Evolutionary conservation across 2,888 invertebrate species (phyloP).

Genomic region (Keiferia lycopersicella): DNA sequence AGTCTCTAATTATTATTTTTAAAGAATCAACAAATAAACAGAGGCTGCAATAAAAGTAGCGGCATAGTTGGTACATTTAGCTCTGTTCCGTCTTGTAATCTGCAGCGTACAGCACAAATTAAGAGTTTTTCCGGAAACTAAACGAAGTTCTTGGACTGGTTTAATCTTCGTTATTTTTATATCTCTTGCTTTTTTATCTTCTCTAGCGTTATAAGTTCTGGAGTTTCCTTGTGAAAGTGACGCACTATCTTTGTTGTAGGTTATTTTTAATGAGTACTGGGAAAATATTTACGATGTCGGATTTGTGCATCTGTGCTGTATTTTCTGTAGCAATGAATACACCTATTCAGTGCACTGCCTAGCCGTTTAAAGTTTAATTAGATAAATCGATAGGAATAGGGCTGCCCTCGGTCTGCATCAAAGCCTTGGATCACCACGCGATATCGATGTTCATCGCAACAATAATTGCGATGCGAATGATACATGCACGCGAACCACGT

Average conservation of each 20-base stretch:
- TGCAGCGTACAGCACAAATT: constrained; percentile 15
- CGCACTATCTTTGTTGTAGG: background rate
- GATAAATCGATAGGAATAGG: constrained; percentile 37
- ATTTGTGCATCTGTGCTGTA: background rate
- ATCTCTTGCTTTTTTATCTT: constrained; percentile 14
- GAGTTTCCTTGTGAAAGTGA: constrained; percentile 1
- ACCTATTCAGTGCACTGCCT: background rate
- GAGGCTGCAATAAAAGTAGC: no score
- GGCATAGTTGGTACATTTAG: background rate
- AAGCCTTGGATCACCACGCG: constrained; percentile 63
- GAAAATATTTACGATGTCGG: constrained; percentile 5
- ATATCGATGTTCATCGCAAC: constrained; percentile 68
- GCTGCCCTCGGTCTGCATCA: constrained; percentile 43
- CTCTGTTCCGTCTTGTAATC: background rate
- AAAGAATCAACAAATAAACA: no score
- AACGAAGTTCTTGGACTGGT: constrained; percentile 20
- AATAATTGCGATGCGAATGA: constrained; percentile 74
- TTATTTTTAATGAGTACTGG: background rate
- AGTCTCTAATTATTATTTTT: no score
- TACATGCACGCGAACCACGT: constrained; percentile 62
- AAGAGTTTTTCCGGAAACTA: constrained; percentile 15
- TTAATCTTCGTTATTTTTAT: constrained; percentile 16
- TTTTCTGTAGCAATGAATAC: background rate
- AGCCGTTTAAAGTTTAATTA: constrained; percentile 3
- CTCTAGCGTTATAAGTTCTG: constrained; percentile 4